Evolutionary conservation across 2,888 invertebrate species (phyloP), one percentile per base, ranked within the genome.

Genomic region (Ferdinandea cuprea): DNA sequence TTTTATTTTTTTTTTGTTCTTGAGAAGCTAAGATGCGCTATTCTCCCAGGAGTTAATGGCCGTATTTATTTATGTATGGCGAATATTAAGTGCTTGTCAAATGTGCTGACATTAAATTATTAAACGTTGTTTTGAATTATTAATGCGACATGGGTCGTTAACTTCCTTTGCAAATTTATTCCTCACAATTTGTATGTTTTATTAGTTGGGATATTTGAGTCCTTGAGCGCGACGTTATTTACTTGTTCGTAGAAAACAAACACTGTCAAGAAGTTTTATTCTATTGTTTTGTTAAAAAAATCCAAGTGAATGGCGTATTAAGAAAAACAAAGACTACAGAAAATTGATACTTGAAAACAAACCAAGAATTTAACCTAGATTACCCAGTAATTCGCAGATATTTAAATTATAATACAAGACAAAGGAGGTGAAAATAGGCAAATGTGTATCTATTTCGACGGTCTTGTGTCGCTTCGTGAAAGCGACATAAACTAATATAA

Each of bases 21-120:
- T 40, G 71, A 65, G 54, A 30, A 78, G 61, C 54, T 30, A 15
- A n/a, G 54, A 54, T 32, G 30, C 52, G 13, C 48, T 72, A 37
- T 37, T 66, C 72, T 68, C 78, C 48, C 66, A 72, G 44, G 78
- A 83, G 83, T 78, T 78, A 83, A 83, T 83, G 83, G 72, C 72
- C 61, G 78, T 73, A 83, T 83, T 83, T 83, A 78, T 83, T 83
- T 83, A 83, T 83, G 83, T 78, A 83, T 83, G 73, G 83, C 78
- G 73, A 78, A 78, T 84, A 84, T 84, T 69, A 84, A 84, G 84
- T 84, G 78, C 84, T 84, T 84, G 84, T 84, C 84, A 79, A 84
- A 84, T 84, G 84, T 74, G 78, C 77, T 84, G 84, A 84, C 84
- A 79, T 84, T 84, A 84, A 84, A 84, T 79, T 84, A 84, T 79